A percentile compares a stretch with the other conserved stretches of the same genome.
phyloP scores from a whole-genome alignment of 2,888 invertebrate genomes.

The Amiota communis region DNA sequence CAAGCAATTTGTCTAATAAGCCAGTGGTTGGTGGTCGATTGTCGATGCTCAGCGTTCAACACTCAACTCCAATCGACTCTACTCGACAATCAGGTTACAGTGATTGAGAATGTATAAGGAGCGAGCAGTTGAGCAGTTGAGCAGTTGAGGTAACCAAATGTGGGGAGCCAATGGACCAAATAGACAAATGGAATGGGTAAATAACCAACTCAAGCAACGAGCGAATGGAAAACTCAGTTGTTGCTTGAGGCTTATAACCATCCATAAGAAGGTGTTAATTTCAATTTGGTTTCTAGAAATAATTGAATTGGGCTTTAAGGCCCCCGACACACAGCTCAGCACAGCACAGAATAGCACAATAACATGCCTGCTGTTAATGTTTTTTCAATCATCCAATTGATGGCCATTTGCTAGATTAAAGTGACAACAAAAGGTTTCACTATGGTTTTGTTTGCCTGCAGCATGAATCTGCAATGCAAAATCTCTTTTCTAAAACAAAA shows the following conservation, averaged over 20 bases:
- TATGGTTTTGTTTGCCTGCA: background rate
- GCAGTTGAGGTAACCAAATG: background rate
- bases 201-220: background rate
- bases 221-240: background rate
- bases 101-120: background rate
- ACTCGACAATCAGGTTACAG: background rate
- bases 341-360: background rate
- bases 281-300: slow-evolving; percentile 49
- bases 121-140: slow-evolving; percentile 26
- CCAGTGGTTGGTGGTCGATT: background rate
- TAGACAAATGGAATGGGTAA: background rate
- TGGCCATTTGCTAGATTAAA: slow-evolving; percentile 10
- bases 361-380: background rate
- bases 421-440: background rate
- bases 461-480: background rate
- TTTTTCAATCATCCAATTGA: background rate
- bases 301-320: slow-evolving; percentile 45
- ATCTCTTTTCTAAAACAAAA: background rate
- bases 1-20: slow-evolving; percentile 64
- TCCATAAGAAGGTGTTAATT: slow-evolving; percentile 52
- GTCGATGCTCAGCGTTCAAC: slow-evolving; percentile 13
- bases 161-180: background rate
- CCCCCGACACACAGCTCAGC: background rate
- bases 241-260: slow-evolving; percentile 43
- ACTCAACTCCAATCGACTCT: background rate